Percentiles rank a stretch among this genome's conserved stretches.
These are phyloP conservation scores for Unio delphinus DNA, from an alignment of 2,888 invertebrate species.

Conservation along the genomic window DNA sequence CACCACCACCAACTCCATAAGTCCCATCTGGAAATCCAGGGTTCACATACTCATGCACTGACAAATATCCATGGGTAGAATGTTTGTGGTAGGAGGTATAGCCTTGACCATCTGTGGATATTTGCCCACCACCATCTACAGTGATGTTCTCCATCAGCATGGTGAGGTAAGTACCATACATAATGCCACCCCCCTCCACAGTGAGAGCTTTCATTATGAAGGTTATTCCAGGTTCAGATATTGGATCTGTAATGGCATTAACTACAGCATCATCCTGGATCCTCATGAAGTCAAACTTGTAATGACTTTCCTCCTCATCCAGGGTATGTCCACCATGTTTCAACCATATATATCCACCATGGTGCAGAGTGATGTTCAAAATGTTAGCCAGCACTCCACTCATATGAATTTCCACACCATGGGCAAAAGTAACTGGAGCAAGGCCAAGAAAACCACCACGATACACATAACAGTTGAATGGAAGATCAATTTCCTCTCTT, in stretches of 20 bases:
- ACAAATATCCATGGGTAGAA: slow-evolving; percentile 33
- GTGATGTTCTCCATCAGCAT: slow-evolving; percentile 51
- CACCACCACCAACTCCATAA: slow-evolving; percentile 35
- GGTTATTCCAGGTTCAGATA: slow-evolving; percentile 46
- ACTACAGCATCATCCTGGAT: slow-evolving; percentile 51
- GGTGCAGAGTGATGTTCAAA: slow-evolving; percentile 51
- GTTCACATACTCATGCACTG: slow-evolving; percentile 51
- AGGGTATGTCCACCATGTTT: slow-evolving; percentile 53
- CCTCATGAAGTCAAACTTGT: slow-evolving; percentile 43
- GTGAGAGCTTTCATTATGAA: slow-evolving; percentile 38
- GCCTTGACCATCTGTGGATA: slow-evolving; percentile 52
- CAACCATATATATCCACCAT: slow-evolving; percentile 57
- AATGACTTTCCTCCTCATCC: slow-evolving; percentile 35
- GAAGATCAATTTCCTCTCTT: slow-evolving; percentile 54
- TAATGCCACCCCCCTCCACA: slow-evolving; percentile 56
- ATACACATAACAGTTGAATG: slow-evolving; percentile 54
- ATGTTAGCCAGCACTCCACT: slow-evolving; percentile 52
- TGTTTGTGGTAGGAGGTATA: slow-evolving; percentile 44
- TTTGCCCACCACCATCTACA: slow-evolving; percentile 52
- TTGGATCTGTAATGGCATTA: slow-evolving; percentile 53
- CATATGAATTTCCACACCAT: slow-evolving; percentile 56
- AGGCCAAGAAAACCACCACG: slow-evolving; percentile 48
- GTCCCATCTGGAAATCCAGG: slow-evolving; percentile 35
- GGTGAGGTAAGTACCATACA: slow-evolving; percentile 50
- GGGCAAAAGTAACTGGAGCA: slow-evolving; percentile 53